phyloP scores from a whole-genome alignment of 1,140 invertebrate species.

The Nymphalis io region DNA sequence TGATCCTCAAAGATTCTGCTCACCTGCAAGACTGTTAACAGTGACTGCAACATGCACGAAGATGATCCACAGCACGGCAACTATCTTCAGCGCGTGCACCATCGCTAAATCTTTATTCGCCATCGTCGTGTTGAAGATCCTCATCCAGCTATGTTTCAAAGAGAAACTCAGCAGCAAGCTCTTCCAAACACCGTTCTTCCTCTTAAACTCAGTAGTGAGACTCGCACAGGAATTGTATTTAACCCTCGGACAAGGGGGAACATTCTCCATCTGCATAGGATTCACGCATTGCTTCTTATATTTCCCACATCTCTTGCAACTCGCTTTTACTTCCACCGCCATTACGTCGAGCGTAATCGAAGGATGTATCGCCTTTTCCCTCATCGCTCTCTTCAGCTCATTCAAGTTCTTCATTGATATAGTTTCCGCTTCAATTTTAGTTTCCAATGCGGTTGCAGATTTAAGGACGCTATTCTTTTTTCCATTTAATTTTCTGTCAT shows the following conservation, averaged over 20 bases:
- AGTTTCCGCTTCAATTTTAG: conserved; percentile 14
- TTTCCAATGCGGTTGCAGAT: neutral
- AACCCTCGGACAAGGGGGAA: conserved; percentile 52
- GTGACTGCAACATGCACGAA: conserved; percentile 62
- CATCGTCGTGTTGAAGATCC: conserved; percentile 68
- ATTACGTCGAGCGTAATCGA: conserved; percentile 67
- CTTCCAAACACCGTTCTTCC: conserved; percentile 52
- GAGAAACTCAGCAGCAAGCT: conserved; percentile 66
- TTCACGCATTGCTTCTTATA: conserved; percentile 63
- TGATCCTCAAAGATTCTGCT: too few species aligned
- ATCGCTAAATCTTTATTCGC: conserved; percentile 66
- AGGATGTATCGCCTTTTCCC: conserved; percentile 48
- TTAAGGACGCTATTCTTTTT: conserved; percentile 10
- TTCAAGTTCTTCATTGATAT: conserved; percentile 37
- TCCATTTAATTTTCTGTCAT: conserved; percentile 37
- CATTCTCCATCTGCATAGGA: conserved; percentile 40
- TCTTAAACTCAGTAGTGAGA: conserved; percentile 52
- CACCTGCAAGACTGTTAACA: conserved; percentile 62
- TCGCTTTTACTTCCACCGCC: conserved; percentile 51
- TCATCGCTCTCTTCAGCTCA: conserved; percentile 38
- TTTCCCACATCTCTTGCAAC: conserved; percentile 68
- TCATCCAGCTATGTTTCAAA: conserved; percentile 62
- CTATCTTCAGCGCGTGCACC: conserved; percentile 58
- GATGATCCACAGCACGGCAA: conserved; percentile 67
- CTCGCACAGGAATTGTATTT: conserved; percentile 61